Conservation (phyloP, 2,797 vertebrate species). For the Ctenopoma kingsleyae region DNA sequence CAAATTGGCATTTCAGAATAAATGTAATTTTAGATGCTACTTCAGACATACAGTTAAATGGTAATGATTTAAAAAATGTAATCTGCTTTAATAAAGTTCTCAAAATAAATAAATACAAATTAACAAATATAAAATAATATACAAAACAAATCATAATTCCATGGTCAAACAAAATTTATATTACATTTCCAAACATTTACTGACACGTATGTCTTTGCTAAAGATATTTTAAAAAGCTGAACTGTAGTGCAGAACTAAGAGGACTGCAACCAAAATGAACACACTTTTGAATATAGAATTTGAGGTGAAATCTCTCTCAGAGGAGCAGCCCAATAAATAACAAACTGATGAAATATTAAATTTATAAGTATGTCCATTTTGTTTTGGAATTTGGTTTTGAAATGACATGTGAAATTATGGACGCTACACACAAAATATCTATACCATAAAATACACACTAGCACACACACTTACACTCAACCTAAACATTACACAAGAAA, state of each 20-base stretch:
- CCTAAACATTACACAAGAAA: constrained; percentile 38
- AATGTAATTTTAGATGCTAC: background rate
- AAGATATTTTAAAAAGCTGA: background rate
- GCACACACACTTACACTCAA: constrained; percentile 10
- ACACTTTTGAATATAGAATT: background rate
- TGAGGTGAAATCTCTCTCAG: background rate
- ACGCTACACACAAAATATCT: constrained; percentile 3
- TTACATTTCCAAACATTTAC: background rate
- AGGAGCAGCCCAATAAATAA: background rate
- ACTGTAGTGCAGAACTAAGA: background rate
- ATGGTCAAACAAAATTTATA: constrained; percentile 34
- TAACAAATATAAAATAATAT: background rate
- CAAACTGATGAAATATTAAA: background rate
- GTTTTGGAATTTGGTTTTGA: constrained; percentile 61
- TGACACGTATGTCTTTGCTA: background rate
- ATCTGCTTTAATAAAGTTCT: background rate
- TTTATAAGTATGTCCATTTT: constrained; percentile 28
- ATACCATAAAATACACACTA: constrained; percentile 16
- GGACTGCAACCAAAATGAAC: background rate
- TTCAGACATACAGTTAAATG: constrained; percentile 7
- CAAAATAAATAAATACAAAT: background rate
- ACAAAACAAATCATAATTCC: constrained; percentile 59
- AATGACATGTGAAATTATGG: constrained; percentile 9
- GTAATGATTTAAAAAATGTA: background rate
- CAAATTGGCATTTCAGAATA: background rate